Evolutionary conservation across 1,140 invertebrate species (phyloP).

Genomic region (Lanistes nyassanus): DNA sequence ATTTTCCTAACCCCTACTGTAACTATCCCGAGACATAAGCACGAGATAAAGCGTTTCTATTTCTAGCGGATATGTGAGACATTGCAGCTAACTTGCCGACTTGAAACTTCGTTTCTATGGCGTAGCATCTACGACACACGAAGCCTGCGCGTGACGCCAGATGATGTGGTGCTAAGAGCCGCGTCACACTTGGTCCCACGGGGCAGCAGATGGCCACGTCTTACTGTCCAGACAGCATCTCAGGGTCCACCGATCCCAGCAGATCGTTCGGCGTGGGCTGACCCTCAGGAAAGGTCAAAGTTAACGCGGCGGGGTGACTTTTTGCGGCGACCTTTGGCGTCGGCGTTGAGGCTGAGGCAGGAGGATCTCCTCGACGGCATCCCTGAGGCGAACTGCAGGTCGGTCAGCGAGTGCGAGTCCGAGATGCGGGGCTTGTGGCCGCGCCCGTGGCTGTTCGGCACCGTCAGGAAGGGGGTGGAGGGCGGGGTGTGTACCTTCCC

Average conservation of each 20-base stretch:
- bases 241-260: not conserved
- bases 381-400: not conserved
- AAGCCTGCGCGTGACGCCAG: not conserved
- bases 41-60: no score
- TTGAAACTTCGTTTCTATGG: not conserved
- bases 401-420: conserved; percentile 22
- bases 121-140: not conserved
- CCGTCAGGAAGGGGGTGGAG: conserved; percentile 7
- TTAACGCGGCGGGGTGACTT: conserved; percentile 32
- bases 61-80: no score
- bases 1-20: no score
- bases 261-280: not conserved
- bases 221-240: not conserved
- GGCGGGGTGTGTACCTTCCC: conserved; percentile 7
- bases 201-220: not conserved
- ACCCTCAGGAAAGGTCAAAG: conserved; percentile 33
- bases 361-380: conserved; percentile 15
- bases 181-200: not conserved
- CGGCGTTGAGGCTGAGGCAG: conserved; percentile 33
- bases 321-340: conserved; percentile 17
- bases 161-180: not conserved
- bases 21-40: no score
- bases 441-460: conserved; percentile 14
- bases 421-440: conserved; percentile 10
- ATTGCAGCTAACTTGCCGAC: no score